Percentiles rank a stretch among this genome's conserved stretches.
These are phyloP conservation scores for Microcebus ravelobensis DNA, from an alignment of 2,113 vertebrate genomes.

Conservation along the genomic window DNA sequence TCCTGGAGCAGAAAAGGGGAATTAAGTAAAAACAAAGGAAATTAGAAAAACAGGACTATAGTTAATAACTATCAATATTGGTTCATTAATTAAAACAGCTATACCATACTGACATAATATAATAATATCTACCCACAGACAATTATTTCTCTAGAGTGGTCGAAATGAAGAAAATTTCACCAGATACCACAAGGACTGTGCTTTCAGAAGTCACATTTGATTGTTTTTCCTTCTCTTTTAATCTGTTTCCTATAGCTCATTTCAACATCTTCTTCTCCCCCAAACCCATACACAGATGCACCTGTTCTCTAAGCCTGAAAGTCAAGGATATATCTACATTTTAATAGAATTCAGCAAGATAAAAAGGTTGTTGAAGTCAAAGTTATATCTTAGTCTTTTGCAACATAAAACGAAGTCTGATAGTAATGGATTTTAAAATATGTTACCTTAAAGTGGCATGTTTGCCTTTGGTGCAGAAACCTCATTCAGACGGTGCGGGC, in stretches of 20 bases:
- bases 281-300: no score
- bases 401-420: background rate
- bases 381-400: background rate
- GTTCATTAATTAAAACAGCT: background rate
- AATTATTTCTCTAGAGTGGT: background rate
- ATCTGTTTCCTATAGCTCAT: background rate
- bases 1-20: background rate
- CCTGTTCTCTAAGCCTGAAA: background rate
- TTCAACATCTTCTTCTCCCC: background rate
- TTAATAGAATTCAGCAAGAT: background rate
- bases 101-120: background rate
- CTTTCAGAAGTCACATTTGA: background rate
- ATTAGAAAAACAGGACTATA: background rate
- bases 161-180: no score
- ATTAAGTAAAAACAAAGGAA: background rate
- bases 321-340: background rate
- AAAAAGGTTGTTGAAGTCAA: background rate
- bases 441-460: background rate
- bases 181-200: no score
- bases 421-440: background rate
- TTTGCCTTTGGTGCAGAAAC: background rate
- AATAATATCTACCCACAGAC: background rate
- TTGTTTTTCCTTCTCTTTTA: background rate
- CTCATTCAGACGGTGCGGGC: accelerated
- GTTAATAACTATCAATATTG: background rate